Conservation (phyloP, 1,140 invertebrate genomes). For the Physella acuta region DNA sequence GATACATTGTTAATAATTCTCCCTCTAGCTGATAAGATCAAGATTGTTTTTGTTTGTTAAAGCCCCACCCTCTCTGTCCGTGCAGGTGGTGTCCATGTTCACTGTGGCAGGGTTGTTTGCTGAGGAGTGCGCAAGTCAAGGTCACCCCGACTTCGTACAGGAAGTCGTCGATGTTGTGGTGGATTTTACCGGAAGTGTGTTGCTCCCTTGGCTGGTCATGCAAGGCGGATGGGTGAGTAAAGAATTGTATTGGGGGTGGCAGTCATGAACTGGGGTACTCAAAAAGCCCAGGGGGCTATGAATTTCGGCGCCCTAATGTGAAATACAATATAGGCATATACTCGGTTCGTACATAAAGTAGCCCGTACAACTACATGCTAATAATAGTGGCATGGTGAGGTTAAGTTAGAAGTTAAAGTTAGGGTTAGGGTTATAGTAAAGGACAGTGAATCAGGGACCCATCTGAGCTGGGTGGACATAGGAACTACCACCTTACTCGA, state of each 20-base stretch:
- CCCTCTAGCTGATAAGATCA: no score
- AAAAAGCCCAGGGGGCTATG: background rate
- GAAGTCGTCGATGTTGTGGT: conserved; percentile 19
- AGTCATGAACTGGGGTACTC: background rate
- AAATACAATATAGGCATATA: background rate
- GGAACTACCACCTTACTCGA: no score
- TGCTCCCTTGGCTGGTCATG: conserved; percentile 10
- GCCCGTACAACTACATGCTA: background rate
- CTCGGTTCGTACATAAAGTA: background rate
- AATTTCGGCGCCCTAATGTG: background rate
- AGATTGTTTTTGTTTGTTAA: no score
- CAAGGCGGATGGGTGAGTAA: conserved; percentile 21
- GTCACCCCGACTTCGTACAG: conserved; percentile 18
- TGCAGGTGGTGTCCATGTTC: conserved; percentile 24
- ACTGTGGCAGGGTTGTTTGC: conserved; percentile 20
- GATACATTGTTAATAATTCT: no score
- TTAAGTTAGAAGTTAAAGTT: no score
- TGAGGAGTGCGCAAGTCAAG: conserved; percentile 22
- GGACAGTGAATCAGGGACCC: no score
- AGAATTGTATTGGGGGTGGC: background rate
- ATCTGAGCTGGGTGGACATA: no score
- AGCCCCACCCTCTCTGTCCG: background rate
- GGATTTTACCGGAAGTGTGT: conserved; percentile 11
- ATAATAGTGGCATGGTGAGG: no score
- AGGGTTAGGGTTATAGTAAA: no score